Evolutionary conservation across 2,888 invertebrate genomes (phyloP), one percentile per base, ranked within the genome.

Genomic region (Lepidocyrtinus sp.): DNA sequence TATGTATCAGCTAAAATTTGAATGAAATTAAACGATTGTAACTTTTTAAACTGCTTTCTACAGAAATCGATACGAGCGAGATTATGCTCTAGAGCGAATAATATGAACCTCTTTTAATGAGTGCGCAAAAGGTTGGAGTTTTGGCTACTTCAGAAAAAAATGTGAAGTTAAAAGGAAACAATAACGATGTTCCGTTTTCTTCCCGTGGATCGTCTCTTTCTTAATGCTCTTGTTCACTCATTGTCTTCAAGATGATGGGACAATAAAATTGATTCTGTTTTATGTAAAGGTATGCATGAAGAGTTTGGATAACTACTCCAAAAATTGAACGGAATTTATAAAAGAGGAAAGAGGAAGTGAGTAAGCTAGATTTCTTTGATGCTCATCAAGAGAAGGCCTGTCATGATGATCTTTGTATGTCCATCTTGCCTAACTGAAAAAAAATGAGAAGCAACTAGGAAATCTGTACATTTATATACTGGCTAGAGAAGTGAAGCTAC

Each of bases 321-420:
- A 50, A 50, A 50, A 50, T n/a, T 50, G 50, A 50, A 50, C n/a
- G 17, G 50, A 50, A 50, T 50, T 17, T 50, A 24, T 50, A 68
- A 61, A 21, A 75, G 70, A 67, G 59, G 64, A 50, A 36, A 67
- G 74, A 70, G 76, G 76, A 76, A 76, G 76, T 76, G 76, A 76
- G 76, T 76, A 76, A 76, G 76, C 76, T 61, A 76, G 75, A 76
- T 67, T 67, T 76, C 70, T 50, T 50, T 50, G 17, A 50, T 50
- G 50, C 50, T 50, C 50, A 50, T 50, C 50, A 50, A 1, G n/a
- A 50, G 50, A 50, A 2, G 2, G 2, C 50, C 17, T 50, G 50
- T 50, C 50, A 50, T 50, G 76, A 76, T 76, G 45, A 76, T 76
- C 61, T 76, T 71, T 76, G 65, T 24, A 45, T 69, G 63, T 63